These are phyloP conservation scores for Tachyglossus aculeatus DNA, from an alignment of 2,797 vertebrate genomes.

Conservation along the genomic window DNA sequence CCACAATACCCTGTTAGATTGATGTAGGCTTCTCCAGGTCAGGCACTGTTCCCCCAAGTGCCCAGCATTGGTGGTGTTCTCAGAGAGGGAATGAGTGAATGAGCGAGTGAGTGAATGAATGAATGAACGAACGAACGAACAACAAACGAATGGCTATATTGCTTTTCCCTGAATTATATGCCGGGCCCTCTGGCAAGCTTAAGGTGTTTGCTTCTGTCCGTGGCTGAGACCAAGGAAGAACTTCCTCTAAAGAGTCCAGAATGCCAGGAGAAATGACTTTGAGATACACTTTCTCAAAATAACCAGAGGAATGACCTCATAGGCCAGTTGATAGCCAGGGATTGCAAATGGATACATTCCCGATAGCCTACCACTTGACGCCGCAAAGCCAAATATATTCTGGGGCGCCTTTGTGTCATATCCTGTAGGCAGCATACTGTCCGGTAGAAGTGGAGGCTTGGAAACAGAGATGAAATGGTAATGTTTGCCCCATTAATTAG, in stretches of 20 bases:
- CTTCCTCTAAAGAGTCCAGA: slow-evolving; percentile 9
- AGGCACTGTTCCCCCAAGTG: too few relatives aligned
- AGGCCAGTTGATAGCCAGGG: slow-evolving; percentile 26
- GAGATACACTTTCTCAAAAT: slow-evolving; percentile 64
- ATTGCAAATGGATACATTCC: slow-evolving; percentile 41
- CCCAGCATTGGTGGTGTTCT: too few relatives aligned
- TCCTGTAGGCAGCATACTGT: slow-evolving; percentile 30
- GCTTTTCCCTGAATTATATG: too few relatives aligned
- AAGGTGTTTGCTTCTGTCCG: slow-evolving; percentile 1
- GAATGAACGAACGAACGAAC: too few relatives aligned
- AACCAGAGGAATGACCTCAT: slow-evolving; percentile 44
- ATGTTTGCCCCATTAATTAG: neutral
- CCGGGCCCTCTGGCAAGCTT: too few relatives aligned
- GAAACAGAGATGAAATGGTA: neutral
- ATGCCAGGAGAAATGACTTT: slow-evolving; percentile 49
- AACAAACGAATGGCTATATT: too few relatives aligned
- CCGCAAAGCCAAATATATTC: slow-evolving; percentile 29
- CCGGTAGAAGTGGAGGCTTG: neutral
- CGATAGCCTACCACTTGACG: slow-evolving; percentile 25
- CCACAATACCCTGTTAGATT: too few relatives aligned
- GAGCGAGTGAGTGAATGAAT: too few relatives aligned
- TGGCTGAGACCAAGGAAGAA: neutral
- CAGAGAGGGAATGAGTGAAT: too few relatives aligned
- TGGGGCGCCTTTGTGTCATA: slow-evolving; percentile 23
- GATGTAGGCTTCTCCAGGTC: too few relatives aligned